Evolutionary conservation across 2,888 invertebrate genomes (phyloP).

Genomic region (Lacanobia wlatinum): DNA sequence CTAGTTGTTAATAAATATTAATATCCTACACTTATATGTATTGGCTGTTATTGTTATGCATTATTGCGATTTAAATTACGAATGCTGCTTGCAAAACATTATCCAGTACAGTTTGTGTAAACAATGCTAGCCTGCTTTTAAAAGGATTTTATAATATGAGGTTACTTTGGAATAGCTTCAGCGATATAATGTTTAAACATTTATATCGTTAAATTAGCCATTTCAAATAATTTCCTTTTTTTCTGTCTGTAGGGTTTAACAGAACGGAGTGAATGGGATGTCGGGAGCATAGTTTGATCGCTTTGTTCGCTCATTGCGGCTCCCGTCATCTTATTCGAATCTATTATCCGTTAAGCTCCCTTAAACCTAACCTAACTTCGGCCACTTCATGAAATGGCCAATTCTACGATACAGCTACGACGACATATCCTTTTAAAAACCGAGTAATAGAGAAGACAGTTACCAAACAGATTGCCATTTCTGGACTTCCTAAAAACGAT

Average conservation of each 20-base stretch:
- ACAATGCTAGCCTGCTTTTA: not conserved
- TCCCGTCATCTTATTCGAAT: too few species aligned
- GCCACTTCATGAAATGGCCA: too few species aligned
- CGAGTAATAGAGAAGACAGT: not conserved
- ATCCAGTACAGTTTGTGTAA: not conserved
- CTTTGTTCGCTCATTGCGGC: too few species aligned
- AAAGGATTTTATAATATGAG: not conserved
- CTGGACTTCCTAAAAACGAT: not conserved
- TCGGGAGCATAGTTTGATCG: too few species aligned
- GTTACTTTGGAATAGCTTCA: not conserved
- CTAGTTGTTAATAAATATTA: constrained; percentile 19
- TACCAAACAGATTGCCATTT: not conserved
- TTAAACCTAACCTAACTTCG: too few species aligned
- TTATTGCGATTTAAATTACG: constrained; percentile 47
- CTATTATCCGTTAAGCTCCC: too few species aligned
- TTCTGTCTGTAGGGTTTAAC: too few species aligned
- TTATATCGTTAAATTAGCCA: not conserved
- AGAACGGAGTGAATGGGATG: too few species aligned
- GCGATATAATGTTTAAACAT: not conserved
- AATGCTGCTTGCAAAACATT: constrained; percentile 21
- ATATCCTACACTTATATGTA: not conserved
- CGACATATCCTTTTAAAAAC: not conserved
- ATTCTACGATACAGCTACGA: too few species aligned
- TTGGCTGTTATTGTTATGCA: constrained; percentile 9
- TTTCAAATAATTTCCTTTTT: too few species aligned